Conservation (phyloP, 2,888 invertebrate genomes). For the Drosophila colorata region DNA sequence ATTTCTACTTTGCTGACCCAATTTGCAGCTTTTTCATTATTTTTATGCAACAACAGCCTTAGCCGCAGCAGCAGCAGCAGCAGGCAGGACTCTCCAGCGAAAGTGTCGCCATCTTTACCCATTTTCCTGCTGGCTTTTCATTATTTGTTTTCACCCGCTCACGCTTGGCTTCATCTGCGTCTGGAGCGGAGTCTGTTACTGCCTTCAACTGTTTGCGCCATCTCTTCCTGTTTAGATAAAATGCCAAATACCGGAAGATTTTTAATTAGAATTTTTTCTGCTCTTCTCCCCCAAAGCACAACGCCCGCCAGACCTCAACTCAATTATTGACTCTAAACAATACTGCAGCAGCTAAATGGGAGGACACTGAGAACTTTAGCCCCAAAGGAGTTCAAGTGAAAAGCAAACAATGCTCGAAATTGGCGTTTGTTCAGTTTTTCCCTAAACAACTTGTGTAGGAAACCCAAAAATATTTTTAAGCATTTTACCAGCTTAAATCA, state of each 20-base stretch:
- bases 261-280: slow-evolving; percentile 72
- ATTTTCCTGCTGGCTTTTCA: slow-evolving; percentile 31
- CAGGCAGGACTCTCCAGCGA: slow-evolving; percentile 47
- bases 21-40: slow-evolving; percentile 67
- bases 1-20: slow-evolving; percentile 64
- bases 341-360: slow-evolving; percentile 28
- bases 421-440: slow-evolving; percentile 12
- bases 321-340: slow-evolving; percentile 67
- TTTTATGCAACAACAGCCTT: slow-evolving; percentile 46
- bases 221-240: slow-evolving; percentile 72
- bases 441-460: not conserved
- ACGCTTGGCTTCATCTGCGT: slow-evolving; percentile 23
- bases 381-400: slow-evolving; percentile 48
- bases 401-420: slow-evolving; percentile 44
- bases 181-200: slow-evolving; percentile 9
- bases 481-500: slow-evolving; percentile 62
- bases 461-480: slow-evolving; percentile 45
- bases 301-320: slow-evolving; percentile 26
- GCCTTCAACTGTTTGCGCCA: slow-evolving; percentile 27
- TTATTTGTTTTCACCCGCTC: slow-evolving; percentile 32
- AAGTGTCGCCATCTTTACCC: slow-evolving; percentile 57
- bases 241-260: slow-evolving; percentile 75
- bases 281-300: slow-evolving; percentile 1
- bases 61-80: slow-evolving; percentile 8
- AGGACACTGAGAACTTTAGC: slow-evolving; percentile 14